Percentiles rank a stretch among this genome's conserved stretches.
Conservation (phyloP, 2,797 vertebrate species). For the Geotria australis region DNA sequence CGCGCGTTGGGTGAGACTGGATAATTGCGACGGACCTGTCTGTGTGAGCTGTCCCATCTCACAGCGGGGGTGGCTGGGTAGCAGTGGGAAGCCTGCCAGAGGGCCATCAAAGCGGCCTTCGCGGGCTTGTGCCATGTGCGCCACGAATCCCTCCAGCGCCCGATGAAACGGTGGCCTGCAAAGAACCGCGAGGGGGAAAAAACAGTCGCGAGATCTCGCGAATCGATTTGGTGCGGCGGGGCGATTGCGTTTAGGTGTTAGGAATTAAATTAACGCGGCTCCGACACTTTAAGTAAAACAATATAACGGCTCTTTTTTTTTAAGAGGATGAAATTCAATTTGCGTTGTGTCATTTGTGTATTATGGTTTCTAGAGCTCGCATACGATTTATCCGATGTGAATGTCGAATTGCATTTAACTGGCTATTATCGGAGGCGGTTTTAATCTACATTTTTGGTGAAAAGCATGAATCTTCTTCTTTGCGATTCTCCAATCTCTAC, state of each 20-base stretch:
- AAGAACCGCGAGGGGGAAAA: constrained; percentile 1
- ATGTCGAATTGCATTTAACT: too few relatives aligned
- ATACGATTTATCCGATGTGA: too few relatives aligned
- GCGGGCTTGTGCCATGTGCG: constrained; percentile 39
- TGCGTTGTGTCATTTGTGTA: too few relatives aligned
- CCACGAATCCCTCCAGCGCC: constrained; percentile 39
- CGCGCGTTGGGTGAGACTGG: too few relatives aligned
- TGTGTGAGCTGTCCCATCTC: constrained; percentile 89
- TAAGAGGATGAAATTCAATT: too few relatives aligned
- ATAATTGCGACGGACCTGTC: constrained; percentile 24
- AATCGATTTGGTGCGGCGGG: too few relatives aligned
- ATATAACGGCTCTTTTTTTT: not conserved
- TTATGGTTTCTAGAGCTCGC: too few relatives aligned
- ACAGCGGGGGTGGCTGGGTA: constrained; percentile 49
- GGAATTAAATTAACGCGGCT: not conserved
- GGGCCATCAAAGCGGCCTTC: constrained; percentile 39
- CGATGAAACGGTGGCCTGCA: constrained; percentile 52
- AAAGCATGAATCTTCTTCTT: too few relatives aligned
- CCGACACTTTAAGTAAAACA: not conserved
- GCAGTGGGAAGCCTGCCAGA: constrained; percentile 36
- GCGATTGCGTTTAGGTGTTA: not conserved
- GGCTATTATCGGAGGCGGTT: too few relatives aligned
- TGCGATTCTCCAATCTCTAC: too few relatives aligned
- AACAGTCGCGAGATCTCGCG: not conserved
- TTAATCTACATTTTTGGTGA: too few relatives aligned